phyloP scores from a whole-genome alignment of 2,797 vertebrate species.

The Pelobates cultripes region DNA sequence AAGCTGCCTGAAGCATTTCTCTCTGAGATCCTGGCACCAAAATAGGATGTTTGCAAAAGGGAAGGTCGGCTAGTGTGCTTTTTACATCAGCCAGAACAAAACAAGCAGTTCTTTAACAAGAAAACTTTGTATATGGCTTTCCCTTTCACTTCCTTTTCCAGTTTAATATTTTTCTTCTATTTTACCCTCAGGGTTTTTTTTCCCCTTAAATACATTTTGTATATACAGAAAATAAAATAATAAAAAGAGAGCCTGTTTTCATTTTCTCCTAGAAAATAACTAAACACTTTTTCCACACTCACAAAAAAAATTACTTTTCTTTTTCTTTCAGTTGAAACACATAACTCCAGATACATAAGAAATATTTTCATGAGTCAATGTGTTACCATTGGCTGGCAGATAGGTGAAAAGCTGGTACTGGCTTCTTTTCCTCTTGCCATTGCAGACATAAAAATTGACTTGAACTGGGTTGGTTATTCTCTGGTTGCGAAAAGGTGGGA shows the following conservation, averaged over 20 bases:
- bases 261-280: too few species aligned
- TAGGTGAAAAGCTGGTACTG: constrained; percentile 95
- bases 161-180: background rate
- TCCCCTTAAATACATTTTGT: background rate
- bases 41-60: constrained; percentile 49
- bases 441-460: constrained; percentile 97
- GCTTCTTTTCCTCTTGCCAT: constrained; percentile 96
- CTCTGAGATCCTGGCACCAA: constrained; percentile 31
- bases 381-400: constrained; percentile 90
- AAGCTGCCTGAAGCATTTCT: background rate
- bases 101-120: constrained; percentile 48
- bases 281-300: too few species aligned
- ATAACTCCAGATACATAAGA: constrained; percentile 49
- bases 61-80: constrained; percentile 45
- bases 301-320: constrained; percentile 5
- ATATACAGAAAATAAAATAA: too few species aligned
- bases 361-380: constrained; percentile 48
- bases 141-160: background rate
- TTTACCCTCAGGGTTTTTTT: constrained; percentile 18
- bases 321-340: constrained; percentile 13
- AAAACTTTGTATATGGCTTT: constrained; percentile 8
- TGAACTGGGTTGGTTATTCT: constrained; percentile 88
- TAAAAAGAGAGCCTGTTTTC: too few species aligned
- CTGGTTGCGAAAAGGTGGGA: constrained; percentile 93
- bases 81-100: constrained; percentile 47